Percentiles rank a stretch among this genome's conserved stretches.
Evolutionary conservation across 2,888 invertebrate species (phyloP).

Genomic region (Eledona agricola): DNA sequence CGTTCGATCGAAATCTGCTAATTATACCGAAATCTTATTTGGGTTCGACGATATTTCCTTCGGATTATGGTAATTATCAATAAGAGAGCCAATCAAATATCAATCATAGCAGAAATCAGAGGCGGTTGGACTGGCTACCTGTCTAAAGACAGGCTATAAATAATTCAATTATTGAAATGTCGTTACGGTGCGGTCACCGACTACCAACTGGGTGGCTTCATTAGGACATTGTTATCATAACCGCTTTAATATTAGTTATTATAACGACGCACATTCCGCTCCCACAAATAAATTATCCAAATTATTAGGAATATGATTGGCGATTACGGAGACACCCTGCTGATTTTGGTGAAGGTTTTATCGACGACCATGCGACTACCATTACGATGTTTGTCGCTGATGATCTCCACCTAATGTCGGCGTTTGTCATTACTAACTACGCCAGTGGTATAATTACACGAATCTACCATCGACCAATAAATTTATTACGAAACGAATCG

Average conservation of each 20-base stretch:
- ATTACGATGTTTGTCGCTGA: slow-evolving; percentile 29
- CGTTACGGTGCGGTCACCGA: slow-evolving; percentile 51
- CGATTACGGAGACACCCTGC: slow-evolving; percentile 45
- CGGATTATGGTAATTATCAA: slow-evolving; percentile 45
- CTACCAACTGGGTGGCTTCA: slow-evolving; percentile 58
- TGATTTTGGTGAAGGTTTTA: slow-evolving; percentile 35
- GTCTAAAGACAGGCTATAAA: slow-evolving; percentile 54
- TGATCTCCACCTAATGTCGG: slow-evolving; percentile 20
- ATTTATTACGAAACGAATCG: slow-evolving; percentile 1
- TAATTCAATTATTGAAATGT: slow-evolving; percentile 62
- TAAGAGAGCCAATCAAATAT: slow-evolving; percentile 53
- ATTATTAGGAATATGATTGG: slow-evolving; percentile 46
- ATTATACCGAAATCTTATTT: too few species aligned
- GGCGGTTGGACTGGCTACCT: slow-evolving; percentile 46
- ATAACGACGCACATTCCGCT: slow-evolving; percentile 45
- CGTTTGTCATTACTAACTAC: slow-evolving; percentile 11
- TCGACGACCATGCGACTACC: slow-evolving; percentile 26
- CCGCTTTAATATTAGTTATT: slow-evolving; percentile 41
- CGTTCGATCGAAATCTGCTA: slow-evolving; percentile 6
- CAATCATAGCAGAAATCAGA: slow-evolving; percentile 52
- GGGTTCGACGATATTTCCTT: slow-evolving; percentile 33
- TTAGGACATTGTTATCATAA: slow-evolving; percentile 52
- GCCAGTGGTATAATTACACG: neutral
- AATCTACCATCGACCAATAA: neutral
- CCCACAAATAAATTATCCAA: slow-evolving; percentile 54